Conservation (phyloP, 2,888 invertebrate genomes). For the Aleiodes testaceus region DNA sequence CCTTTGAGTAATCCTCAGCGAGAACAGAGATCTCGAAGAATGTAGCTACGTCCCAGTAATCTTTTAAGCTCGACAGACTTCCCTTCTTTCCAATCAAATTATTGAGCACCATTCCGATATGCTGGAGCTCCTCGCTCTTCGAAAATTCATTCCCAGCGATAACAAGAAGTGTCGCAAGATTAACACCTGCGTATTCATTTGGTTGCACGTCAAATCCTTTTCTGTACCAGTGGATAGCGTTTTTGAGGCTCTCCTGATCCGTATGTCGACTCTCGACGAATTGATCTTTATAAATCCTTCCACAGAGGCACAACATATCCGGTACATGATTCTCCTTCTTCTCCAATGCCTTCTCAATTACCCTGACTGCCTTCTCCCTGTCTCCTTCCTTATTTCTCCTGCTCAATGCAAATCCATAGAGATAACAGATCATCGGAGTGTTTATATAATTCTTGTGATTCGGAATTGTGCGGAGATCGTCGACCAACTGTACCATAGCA, state of each 20-base stretch:
- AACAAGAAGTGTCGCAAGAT: slow-evolving; percentile 96
- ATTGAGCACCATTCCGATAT: slow-evolving; percentile 95
- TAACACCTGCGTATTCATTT: slow-evolving; percentile 99
- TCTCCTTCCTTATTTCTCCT: slow-evolving; percentile 95
- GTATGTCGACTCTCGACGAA: slow-evolving; percentile 96
- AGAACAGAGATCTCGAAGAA: slow-evolving; percentile 99
- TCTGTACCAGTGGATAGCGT: slow-evolving; percentile 97
- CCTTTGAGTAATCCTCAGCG: slow-evolving; percentile 97
- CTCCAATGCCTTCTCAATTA: slow-evolving; percentile 92
- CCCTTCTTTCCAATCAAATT: slow-evolving; percentile 99
- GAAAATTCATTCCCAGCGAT: slow-evolving; percentile 97
- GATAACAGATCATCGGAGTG: slow-evolving; percentile 91
- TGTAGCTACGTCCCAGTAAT: slow-evolving; percentile 99
- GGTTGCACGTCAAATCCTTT: slow-evolving; percentile 98
- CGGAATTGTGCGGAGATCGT: slow-evolving; percentile 92
- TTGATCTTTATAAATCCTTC: slow-evolving; percentile 97
- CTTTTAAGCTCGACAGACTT: slow-evolving; percentile 90
- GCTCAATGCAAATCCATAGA: slow-evolving; percentile 98
- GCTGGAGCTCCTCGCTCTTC: slow-evolving; percentile 91
- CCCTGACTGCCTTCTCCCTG: slow-evolving; percentile 92
- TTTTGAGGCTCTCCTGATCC: slow-evolving; percentile 89
- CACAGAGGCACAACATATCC: slow-evolving; percentile 97
- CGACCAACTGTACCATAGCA: slow-evolving; percentile 96
- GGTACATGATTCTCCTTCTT: slow-evolving; percentile 96
- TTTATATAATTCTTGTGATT: slow-evolving; percentile 91